Evolutionary conservation across 2,888 invertebrate genomes (phyloP), one percentile per base, ranked within the genome.

Genomic region (Phania funesta): DNA sequence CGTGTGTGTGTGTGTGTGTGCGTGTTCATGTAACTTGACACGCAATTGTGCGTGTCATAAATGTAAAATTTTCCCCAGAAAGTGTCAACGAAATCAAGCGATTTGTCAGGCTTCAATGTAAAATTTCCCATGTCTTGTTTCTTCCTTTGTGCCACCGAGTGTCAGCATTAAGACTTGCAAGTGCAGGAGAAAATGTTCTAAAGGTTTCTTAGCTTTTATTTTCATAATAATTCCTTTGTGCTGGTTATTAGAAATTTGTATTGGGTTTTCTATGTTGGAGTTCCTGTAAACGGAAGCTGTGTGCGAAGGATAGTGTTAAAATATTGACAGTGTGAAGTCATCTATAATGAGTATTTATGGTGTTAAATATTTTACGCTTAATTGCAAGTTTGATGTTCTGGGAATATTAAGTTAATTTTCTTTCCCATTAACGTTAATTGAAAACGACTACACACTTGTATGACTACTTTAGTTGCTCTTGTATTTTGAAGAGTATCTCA

Each of bases 41-140:
- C 56, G 80, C 75, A 64, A 68, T 81, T 77, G 68, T 81, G 81
- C 77, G 77, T 77, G 73, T 48, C 56, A 74, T 48, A 50, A 64
- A 48, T 38, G 32, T 64, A 65, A 24, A 44, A n/a, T 26, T 76
- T 54, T 52, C 6, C 44, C 35, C 22, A 76, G 58, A 60, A 38
- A 62, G 62, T 74, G 68, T 41, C 62, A 68, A 41, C 64, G 11
- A 26, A 60, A 76, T 38, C 58, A 70, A 56, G 32, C 18, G 29
- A 56, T 65, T 76, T 71, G 65, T 50, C 16, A 46, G 50, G 35
- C 44, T 65, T 73, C 13, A 24, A 35, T 35, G 48, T 41, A n/a
- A 13, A 24, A 62, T 62, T 44, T 44, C 24, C 62, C 22, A 50
- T 48, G 64, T 22, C 64, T 20, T 71, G 7, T 46, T 54, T 26